A percentile compares a stretch with the other conserved stretches of the same genome.
Conservation (phyloP, 1,140 invertebrate species). For the Phthorimaea operculella region DNA sequence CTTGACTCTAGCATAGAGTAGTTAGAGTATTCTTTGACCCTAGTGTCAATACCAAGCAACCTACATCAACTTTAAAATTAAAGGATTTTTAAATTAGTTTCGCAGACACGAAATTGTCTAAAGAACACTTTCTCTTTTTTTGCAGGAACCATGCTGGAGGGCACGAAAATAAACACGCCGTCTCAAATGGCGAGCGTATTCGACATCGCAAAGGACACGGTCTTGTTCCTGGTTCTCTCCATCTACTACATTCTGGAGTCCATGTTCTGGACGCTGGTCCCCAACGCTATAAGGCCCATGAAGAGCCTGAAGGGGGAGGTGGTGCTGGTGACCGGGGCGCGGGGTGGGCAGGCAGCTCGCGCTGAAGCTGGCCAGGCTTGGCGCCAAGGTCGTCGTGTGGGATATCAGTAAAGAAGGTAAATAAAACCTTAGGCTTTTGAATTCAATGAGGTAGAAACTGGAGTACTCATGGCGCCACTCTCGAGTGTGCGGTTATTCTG, state of each 20-base stretch:
- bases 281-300: slow-evolving; percentile 54
- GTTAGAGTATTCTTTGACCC: too few species aligned
- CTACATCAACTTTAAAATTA: too few species aligned
- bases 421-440: slow-evolving; percentile 20
- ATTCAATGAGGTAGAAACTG: too few species aligned
- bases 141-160: slow-evolving; percentile 42
- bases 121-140: slow-evolving; percentile 10
- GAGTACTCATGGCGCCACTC: too few species aligned
- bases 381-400: slow-evolving; percentile 89
- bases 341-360: slow-evolving; percentile 86
- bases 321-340: slow-evolving; percentile 91
- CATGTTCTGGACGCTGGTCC: slow-evolving; percentile 55
- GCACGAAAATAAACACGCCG: slow-evolving; percentile 39
- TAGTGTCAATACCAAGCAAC: too few species aligned
- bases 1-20: too few species aligned
- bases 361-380: slow-evolving; percentile 79
- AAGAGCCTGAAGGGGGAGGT: slow-evolving; percentile 76
- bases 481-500: too few species aligned
- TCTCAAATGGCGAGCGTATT: slow-evolving; percentile 56
- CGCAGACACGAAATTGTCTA: too few species aligned
- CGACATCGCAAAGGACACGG: slow-evolving; percentile 59
- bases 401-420: slow-evolving; percentile 88
- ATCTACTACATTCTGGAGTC: slow-evolving; percentile 61
- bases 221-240: slow-evolving; percentile 55
- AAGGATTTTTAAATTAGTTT: too few species aligned